Percentiles rank a stretch among this genome's conserved stretches.
phyloP scores from a whole-genome alignment of 1,140 invertebrate genomes.

The Danaus plexippus region DNA sequence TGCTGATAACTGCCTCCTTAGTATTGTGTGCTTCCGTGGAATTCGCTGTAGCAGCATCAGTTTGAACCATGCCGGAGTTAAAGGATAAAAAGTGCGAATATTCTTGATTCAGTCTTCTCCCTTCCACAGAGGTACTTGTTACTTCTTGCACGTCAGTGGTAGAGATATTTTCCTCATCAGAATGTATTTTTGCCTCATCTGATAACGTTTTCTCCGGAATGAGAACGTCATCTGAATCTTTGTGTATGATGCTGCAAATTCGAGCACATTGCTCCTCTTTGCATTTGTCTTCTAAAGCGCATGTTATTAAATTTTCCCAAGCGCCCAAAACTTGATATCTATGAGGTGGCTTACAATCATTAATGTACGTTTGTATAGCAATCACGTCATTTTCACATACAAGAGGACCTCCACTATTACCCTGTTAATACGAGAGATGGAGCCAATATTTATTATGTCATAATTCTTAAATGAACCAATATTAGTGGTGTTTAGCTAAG shows the following conservation, averaged over 20 bases:
- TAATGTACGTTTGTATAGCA: slow-evolving; percentile 51
- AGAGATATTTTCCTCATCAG: too few species aligned
- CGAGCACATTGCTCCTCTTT: slow-evolving; percentile 29
- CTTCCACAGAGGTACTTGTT: too few species aligned
- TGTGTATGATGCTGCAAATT: slow-evolving; percentile 36
- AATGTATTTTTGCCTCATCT: too few species aligned
- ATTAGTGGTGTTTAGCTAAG: neutral
- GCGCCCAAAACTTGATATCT: slow-evolving; percentile 41
- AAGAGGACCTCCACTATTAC: slow-evolving; percentile 55
- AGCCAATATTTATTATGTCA: neutral
- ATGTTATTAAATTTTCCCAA: slow-evolving; percentile 48
- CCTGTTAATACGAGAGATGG: slow-evolving; percentile 28
- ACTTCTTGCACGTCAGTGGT: too few species aligned
- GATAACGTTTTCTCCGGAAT: too few species aligned
- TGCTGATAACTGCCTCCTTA: slow-evolving; percentile 13
- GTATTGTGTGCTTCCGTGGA: slow-evolving; percentile 8
- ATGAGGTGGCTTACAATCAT: slow-evolving; percentile 46
- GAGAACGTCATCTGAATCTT: slow-evolving; percentile 27
- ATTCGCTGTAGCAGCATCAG: slow-evolving; percentile 3
- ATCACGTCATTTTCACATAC: slow-evolving; percentile 43
- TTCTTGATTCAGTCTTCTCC: too few species aligned
- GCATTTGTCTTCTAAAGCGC: slow-evolving; percentile 43
- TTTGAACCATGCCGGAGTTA: neutral
- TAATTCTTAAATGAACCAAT: slow-evolving; percentile 2
- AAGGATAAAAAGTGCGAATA: too few species aligned